Base-by-base conservation (phyloP, 2,888 invertebrate species). In the Drosophila meridiana region DNA sequence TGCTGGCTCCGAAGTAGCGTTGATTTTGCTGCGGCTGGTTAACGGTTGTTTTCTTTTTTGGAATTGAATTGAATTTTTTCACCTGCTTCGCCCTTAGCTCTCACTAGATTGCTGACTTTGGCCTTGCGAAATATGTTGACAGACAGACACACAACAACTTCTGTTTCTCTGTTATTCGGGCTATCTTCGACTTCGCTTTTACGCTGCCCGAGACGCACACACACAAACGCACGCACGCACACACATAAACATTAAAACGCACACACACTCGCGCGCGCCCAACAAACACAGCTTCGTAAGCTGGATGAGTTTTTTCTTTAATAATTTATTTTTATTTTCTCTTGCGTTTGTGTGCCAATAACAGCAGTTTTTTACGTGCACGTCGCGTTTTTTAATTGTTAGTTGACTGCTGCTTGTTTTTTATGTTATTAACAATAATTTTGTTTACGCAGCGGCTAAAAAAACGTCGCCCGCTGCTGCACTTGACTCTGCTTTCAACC, bases 381-480 rank as follows among this genome's bases (percentile, higher is more conserved):
- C 38, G 4, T 11, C 32, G 62, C 50, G 57, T 55, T 55, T 55
- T 47, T 43, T 50, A 55, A 52, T 69, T 66, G 45, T 65, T 52
- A 26, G 53, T 42, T 57, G 3, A 1, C 34, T 52, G 11, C 11
- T 53, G 50, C n/a, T 13, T 3, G 38, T 26, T 50, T 59, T 52
- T 47, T 70, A 73, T 69, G 78, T 80, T 86, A 83, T 83, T 84
- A 86, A 78, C 67, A 68, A 56, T 28, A 59, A 61, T 73, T 70
- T 84, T 84, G 83, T 84, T 84, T 87, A 84, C 83, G 76, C 72
- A 79, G 79, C 79, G 68, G 71, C 50, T 63, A 62, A 65, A 71
- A 59, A 58, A 61, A 61, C 72, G 60, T 52, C 75, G 67, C 62
- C 72, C 67, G 67, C 75, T 73, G 7, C 74, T 66, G 50, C 77